Conservation (phyloP, 2,113 vertebrate species). For the Collichthys lucidus region DNA sequence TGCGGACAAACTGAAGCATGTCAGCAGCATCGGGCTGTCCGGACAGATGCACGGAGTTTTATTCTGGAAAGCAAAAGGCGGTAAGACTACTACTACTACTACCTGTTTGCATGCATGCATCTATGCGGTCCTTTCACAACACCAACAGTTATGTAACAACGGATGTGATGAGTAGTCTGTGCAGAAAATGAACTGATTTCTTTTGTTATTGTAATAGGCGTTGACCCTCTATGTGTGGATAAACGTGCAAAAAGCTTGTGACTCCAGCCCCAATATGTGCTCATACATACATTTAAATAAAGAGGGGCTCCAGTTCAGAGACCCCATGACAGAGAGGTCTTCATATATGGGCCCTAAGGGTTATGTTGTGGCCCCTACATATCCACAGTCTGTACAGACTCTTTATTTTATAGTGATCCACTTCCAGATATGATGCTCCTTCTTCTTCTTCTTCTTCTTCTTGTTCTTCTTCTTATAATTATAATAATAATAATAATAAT, state of each 20-base stretch:
- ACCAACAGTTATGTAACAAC: not conserved
- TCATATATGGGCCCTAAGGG: not conserved
- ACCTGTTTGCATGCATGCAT: not conserved
- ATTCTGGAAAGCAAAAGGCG: slow-evolving; percentile 90
- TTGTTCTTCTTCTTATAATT: too few species aligned
- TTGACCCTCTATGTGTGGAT: not conserved
- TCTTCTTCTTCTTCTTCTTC: too few species aligned
- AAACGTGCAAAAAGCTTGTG: not conserved
- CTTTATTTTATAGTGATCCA: not conserved
- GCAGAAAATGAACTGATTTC: not conserved
- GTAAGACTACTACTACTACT: slow-evolving; percentile 75
- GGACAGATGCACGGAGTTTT: slow-evolving; percentile 99
- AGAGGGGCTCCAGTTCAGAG: not conserved
- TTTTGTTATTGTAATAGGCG: not conserved
- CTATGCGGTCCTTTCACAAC: slow-evolving; percentile 2
- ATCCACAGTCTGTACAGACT: not conserved
- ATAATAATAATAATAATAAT: too few species aligned
- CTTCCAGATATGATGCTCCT: too few species aligned
- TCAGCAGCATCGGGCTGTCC: slow-evolving; percentile 87
- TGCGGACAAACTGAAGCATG: slow-evolving; percentile 83
- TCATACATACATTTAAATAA: not conserved
- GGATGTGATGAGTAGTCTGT: not conserved
- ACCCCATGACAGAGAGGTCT: too few species aligned
- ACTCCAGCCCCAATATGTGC: not conserved
- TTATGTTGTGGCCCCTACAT: not conserved